These are phyloP conservation scores for Nicator chloris DNA, from an alignment of 2,113 vertebrate species.

Conservation along the genomic window DNA sequence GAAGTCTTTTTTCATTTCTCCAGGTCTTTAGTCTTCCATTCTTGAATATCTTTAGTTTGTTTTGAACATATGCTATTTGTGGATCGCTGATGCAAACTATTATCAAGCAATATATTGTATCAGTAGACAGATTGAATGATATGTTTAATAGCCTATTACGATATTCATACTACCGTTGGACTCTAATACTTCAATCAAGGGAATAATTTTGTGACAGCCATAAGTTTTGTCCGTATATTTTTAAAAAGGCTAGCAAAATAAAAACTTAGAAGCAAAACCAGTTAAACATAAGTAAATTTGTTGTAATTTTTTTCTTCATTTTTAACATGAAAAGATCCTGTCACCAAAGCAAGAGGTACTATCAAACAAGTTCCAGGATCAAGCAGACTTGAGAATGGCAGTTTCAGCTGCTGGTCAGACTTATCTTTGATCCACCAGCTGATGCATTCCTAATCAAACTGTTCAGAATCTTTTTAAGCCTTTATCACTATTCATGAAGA, in stretches of 20 bases:
- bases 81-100: not conserved
- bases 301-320: not conserved
- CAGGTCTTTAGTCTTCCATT: not conserved
- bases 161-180: not conserved
- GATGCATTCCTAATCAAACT: slow-evolving; percentile 12
- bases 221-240: not conserved
- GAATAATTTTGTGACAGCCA: not conserved
- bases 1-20: not conserved
- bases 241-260: not conserved
- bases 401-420: not conserved
- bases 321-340: not conserved
- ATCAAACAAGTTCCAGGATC: not conserved
- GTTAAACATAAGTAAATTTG: not conserved
- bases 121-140: not conserved
- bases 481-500: slow-evolving; percentile 50
- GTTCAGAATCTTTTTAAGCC: not conserved
- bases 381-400: not conserved
- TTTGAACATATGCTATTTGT: not conserved
- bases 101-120: not conserved
- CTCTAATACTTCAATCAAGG: not conserved
- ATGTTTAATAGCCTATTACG: not conserved
- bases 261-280: not conserved
- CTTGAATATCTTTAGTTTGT: not conserved
- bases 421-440: not conserved
- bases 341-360: not conserved